Evolutionary conservation across 2,888 invertebrate species (phyloP), one percentile per base, ranked within the genome.

Genomic region (Stratiomys singularior): DNA sequence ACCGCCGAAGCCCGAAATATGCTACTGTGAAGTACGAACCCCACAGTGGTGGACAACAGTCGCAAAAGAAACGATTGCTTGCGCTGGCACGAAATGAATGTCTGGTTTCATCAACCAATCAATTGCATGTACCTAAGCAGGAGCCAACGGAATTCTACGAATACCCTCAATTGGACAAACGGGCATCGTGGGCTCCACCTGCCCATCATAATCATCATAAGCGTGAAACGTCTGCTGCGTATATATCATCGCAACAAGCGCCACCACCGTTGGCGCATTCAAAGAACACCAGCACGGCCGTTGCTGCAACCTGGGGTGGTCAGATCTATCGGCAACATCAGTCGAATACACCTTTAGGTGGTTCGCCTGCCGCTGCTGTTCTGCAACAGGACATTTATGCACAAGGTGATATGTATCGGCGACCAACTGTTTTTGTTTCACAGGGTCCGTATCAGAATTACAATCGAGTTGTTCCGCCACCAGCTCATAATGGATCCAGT

Each of bases 61-160:
- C 94, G 76, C 96, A 96, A 88, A 96, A 96, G 90, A 96, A 96
- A 86, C 91, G 96, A 30, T 89, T 96, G 76, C 87, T 96, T 80
- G 96, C 96, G 76, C 95, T 96, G 88, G 95, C 95, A 77, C 95
- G 96, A 84, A 92, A 91, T 21, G 93, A 93, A 83, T 92, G 92
- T 83, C 90, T 90, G 86, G 87, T 91, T 84, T 90, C 92, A 27
- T 76, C 80, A 0, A 74, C 78, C 1, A 80, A 81, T 80, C 83
- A 87, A 81, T 85, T 87, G 74, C 87, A 87, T 80, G 83, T 87
- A 79, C 87, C 87, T 37, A 87, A 87, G 81, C 87, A 87, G 82
- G 87, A 87, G 79, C 87, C 87, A 69, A 81, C 84, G 1, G 87
- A 87, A 78, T 86, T 87, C 81, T 87, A 87, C 71, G 87, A 87